Evolutionary conservation across 2,888 invertebrate genomes (phyloP).

Genomic region (Pseudanteris insignis): DNA sequence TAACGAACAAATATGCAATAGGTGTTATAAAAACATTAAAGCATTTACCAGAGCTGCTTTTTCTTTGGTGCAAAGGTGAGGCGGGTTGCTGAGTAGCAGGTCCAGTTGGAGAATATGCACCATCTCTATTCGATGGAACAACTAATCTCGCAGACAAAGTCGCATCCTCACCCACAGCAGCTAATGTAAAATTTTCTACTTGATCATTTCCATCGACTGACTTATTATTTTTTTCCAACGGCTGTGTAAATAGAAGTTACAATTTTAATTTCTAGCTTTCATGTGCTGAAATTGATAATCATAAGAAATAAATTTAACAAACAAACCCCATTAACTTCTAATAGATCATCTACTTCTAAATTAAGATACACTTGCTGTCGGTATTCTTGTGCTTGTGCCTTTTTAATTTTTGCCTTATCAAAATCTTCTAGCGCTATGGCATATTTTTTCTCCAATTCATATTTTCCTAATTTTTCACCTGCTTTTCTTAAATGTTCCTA

Average conservation of each 20-base stretch:
- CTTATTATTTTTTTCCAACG: slow-evolving; percentile 58
- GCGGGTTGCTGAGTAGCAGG: slow-evolving; percentile 67
- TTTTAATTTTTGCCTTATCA: slow-evolving; percentile 87
- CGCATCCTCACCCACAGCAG: slow-evolving; percentile 53
- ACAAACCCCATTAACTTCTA: slow-evolving; percentile 81
- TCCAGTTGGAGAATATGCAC: slow-evolving; percentile 66
- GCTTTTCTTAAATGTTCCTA: slow-evolving; percentile 84
- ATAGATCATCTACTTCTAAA: slow-evolving; percentile 78
- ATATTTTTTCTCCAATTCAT: slow-evolving; percentile 89
- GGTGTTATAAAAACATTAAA: not conserved
- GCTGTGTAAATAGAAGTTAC: too few relatives aligned
- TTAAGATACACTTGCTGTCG: slow-evolving; percentile 79
- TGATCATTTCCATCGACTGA: slow-evolving; percentile 54
- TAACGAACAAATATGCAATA: too few relatives aligned
- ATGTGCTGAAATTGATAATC: too few relatives aligned
- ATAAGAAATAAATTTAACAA: not conserved
- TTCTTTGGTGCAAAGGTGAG: slow-evolving; percentile 68
- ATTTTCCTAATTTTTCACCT: slow-evolving; percentile 89
- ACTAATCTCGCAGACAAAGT: slow-evolving; percentile 57
- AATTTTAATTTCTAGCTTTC: too few relatives aligned
- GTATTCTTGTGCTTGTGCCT: slow-evolving; percentile 88
- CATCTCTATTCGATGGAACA: slow-evolving; percentile 63
- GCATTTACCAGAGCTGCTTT: slow-evolving; percentile 67
- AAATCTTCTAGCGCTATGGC: slow-evolving; percentile 94
- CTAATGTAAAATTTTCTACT: slow-evolving; percentile 49